A percentile compares a stretch with the other conserved stretches of the same genome.
phyloP scores from a whole-genome alignment of 1,140 invertebrate genomes.

The Paraescarpia echinospica region DNA sequence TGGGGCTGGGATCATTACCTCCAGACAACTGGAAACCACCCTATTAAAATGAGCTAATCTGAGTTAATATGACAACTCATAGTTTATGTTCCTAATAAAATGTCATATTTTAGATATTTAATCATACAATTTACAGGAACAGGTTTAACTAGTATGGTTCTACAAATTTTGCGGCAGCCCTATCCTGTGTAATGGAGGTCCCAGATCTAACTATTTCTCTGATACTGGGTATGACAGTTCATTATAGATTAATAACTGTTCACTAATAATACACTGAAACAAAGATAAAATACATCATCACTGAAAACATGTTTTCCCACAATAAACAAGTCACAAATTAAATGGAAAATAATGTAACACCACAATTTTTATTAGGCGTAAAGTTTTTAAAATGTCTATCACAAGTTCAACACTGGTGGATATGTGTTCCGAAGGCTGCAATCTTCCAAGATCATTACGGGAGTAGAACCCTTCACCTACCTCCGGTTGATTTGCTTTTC shows the following conservation, averaged over 20 bases:
- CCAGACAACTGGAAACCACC: background rate
- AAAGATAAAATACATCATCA: background rate
- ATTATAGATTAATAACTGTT: background rate
- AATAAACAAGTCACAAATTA: background rate
- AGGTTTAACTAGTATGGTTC: no score
- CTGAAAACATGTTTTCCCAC: background rate
- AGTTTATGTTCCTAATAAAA: background rate
- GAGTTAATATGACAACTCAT: background rate
- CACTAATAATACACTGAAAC: background rate
- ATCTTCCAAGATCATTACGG: background rate
- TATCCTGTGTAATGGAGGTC: background rate
- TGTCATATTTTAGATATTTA: background rate
- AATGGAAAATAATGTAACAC: background rate
- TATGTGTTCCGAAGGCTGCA: no score
- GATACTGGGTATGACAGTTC: background rate
- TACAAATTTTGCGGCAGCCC: background rate
- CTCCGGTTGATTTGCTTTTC: background rate
- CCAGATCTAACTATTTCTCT: background rate
- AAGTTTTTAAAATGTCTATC: background rate
- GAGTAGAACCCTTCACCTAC: background rate
- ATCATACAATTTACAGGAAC: background rate
- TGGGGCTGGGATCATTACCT: background rate
- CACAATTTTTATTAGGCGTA: background rate
- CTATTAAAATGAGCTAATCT: background rate
- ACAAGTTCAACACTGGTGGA: no score